Evolutionary conservation across 2,113 vertebrate genomes (phyloP).

Genomic region (Urocitellus parryii): DNA sequence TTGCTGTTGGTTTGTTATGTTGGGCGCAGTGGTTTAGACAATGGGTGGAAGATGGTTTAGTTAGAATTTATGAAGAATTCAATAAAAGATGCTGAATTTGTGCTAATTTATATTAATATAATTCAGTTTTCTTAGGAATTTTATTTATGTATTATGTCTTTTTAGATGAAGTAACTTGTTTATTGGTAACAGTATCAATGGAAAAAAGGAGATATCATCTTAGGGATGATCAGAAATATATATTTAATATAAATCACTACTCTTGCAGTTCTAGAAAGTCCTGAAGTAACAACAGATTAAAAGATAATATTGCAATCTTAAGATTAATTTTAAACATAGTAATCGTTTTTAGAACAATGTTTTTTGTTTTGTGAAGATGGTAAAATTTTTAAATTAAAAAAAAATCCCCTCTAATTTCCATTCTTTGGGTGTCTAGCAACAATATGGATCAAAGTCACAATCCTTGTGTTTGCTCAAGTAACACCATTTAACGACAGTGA

Average conservation of each 20-base stretch:
- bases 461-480: neutral
- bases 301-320: neutral
- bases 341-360: neutral
- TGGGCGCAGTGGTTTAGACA: neutral
- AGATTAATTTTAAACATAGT: slow-evolving; percentile 21
- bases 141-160: slow-evolving; percentile 4
- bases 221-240: neutral
- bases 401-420: slow-evolving; percentile 41
- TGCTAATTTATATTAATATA: neutral
- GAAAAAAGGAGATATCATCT: slow-evolving; percentile 12
- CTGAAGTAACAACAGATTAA: neutral
- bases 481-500: neutral
- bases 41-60: neutral
- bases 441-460: neutral
- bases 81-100: neutral
- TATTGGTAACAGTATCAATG: neutral
- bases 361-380: neutral
- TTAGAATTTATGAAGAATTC: neutral
- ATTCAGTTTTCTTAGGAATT: neutral
- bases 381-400: slow-evolving; percentile 8
- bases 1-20: neutral
- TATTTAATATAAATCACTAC: neutral
- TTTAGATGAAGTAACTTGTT: neutral
- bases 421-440: neutral
- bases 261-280: neutral